These are phyloP conservation scores for Cyclophora punctaria DNA, from an alignment of 2,888 invertebrate genomes.

Conservation along the genomic window DNA sequence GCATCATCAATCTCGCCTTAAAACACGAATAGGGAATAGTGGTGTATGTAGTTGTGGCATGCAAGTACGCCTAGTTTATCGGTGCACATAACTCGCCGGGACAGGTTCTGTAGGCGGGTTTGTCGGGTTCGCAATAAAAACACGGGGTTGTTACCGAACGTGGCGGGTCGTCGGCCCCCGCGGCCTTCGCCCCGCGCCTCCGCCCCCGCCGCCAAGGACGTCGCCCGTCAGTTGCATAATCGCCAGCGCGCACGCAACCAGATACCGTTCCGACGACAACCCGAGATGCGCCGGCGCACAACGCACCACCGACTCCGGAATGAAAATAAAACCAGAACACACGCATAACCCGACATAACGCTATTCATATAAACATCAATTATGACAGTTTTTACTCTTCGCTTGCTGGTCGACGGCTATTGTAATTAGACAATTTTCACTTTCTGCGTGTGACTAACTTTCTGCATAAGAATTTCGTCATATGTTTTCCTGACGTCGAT, in stretches of 20 bases:
- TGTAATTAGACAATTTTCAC: slow-evolving; percentile 28
- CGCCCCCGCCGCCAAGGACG: slow-evolving; percentile 55
- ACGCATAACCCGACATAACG: slow-evolving; percentile 26
- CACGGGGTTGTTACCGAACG: slow-evolving; percentile 29
- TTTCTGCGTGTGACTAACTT: slow-evolving; percentile 18
- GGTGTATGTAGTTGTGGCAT: slow-evolving; percentile 37
- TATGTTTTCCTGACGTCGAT: background rate
- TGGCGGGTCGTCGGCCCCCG: slow-evolving; percentile 55
- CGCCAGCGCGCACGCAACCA: slow-evolving; percentile 47
- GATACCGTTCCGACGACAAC: slow-evolving; percentile 51
- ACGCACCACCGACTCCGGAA: slow-evolving; percentile 16
- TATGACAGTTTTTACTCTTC: slow-evolving; percentile 24
- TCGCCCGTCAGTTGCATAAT: slow-evolving; percentile 64
- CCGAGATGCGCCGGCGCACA: slow-evolving; percentile 16
- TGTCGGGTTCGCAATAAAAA: slow-evolving; percentile 44
- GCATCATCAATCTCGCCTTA: slow-evolving; percentile 11
- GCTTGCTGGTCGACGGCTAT: slow-evolving; percentile 16
- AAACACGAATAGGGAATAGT: slow-evolving; percentile 25
- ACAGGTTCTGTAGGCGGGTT: slow-evolving; percentile 44
- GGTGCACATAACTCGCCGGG: slow-evolving; percentile 41
- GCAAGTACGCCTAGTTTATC: slow-evolving; percentile 49
- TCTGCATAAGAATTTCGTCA: slow-evolving; percentile 12
- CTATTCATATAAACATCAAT: slow-evolving; percentile 33
- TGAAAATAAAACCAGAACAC: slow-evolving; percentile 40
- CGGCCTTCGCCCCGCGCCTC: slow-evolving; percentile 57